Evolutionary conservation across 2,797 vertebrate genomes (phyloP), one percentile per base, ranked within the genome.

Genomic region (Myoxocephalus aenaeus): DNA sequence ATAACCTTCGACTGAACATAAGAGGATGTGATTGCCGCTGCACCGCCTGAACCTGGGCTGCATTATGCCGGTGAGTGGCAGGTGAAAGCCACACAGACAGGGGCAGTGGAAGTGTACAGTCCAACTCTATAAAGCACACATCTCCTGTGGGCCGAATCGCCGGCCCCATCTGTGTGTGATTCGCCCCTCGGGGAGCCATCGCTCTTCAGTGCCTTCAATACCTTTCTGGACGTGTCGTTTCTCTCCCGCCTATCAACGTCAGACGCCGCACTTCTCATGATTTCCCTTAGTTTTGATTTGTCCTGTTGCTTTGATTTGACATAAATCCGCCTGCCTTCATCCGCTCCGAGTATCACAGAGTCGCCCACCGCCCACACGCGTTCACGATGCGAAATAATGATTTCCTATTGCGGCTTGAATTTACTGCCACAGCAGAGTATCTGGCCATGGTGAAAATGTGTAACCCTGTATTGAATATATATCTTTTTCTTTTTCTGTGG

Each of bases 131-230:
- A 58, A 79, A 79, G 75, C 72, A 79, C 62, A 84, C 65, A 85
- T 76, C 70, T 77, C 59, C 65, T 70, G 25, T 78, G 63, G 59
- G 34, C 40, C 32, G 56, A 84, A 64, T 63, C 46, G 38, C 70
- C 73, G 70, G 48, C 63, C 65, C 40, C 14, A 32, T 40, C 48
- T 34, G 44, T 59, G 77, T 82, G 62, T 82, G 67, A 82, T 83
- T 86, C n/a, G 10, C 36, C 36, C 80, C 82, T 77, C 63, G 2
- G 83, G 83, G 83, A 82, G 42, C 80, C 74, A 80, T 86, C 80
- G 73, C 69, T 78, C 82, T 65, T 64, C 73, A 59, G 34, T 27
- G 22, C 72, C 73, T 82, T 84, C 80, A 81, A 67, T 79, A 80
- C 69, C 51, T 76, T 69, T 74, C 77, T 1, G 63, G 56, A 54